Evolutionary conservation across 37 sponge, comb jelly and placozoan genomes (phyloP), one percentile per base, ranked within the genome.

Genomic region (Halichondria panicea): DNA sequence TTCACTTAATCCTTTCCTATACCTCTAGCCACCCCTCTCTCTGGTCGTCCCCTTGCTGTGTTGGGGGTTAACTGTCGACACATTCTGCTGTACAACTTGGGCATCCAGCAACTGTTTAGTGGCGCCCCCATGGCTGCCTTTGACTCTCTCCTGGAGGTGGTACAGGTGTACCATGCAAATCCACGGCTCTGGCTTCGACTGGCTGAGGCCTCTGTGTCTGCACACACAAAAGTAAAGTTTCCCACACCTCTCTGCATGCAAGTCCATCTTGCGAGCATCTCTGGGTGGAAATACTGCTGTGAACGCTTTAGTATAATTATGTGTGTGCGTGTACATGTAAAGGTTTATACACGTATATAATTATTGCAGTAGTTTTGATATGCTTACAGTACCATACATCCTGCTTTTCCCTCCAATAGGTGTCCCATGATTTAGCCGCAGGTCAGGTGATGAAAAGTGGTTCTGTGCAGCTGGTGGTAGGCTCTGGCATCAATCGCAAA

Each of bases 181-280:
- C 96, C 99, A 19, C 84, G 84, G 13, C 81, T 95, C 43, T 98
- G 99, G 99, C 84, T 95, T 24, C 68, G 96, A 30, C 75, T 98
- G 25, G 99, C 99, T 38, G 99, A 98, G 81, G 79, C 93, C 19
- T 95, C 91, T 60, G 84, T 97, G 55, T 89, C 94, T 31, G 59
- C 92, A 19, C 77, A 92, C 33, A 63, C 72, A 40, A 69, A 81
- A 72, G 92, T 92, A 42, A 57, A 67, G n/a, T n/a, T n/a, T n/a
- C n/a, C n/a, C n/a, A n/a, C n/a, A n/a, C n/a, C n/a, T n/a, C n/a
- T n/a, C n/a, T n/a, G n/a, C n/a, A n/a, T n/a, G n/a, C n/a, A n/a
- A n/a, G n/a, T n/a, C n/a, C n/a, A n/a, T n/a, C n/a, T n/a, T n/a
- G n/a, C n/a, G n/a, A n/a, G n/a, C n/a, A n/a, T n/a, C n/a, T n/a